Evolutionary conservation across 1,140 invertebrate species (phyloP), one percentile per base, ranked within the genome.

Genomic region (Forficula auricularia): DNA sequence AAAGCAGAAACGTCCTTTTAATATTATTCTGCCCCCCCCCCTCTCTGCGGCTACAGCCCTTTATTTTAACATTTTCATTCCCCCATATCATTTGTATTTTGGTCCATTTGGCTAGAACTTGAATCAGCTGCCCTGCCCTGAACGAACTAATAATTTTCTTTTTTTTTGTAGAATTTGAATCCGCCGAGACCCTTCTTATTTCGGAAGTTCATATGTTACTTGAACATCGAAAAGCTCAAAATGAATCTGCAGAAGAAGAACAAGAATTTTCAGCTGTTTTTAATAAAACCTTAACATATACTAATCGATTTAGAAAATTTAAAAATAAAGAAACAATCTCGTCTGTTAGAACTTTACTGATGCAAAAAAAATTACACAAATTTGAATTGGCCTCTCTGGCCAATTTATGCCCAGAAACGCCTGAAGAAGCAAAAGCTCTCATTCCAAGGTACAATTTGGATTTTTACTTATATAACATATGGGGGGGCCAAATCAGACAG

Each of bases 241-340:
- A 96, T 64, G 92, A 99, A 65, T 90, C 80, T 40, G 88, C 90
- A 1, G 95, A 98, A 59, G 95, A 98, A 51, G 94, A 97, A 58
- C 91, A 96, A 63, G 89, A 96, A 64, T 81, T 98, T 55, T 94
- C 90, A 0, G 92, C 98, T 62, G 91, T 98, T 14, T 99, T 99
- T 56, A 84, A 91, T 72, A 98, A 98, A 62, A 98, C 91, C 1
- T 66, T 94, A 2, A 91, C 88, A 38, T 98, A 98, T 54, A 94
- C 90, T 19, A 83, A 92, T 54, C 72, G 91, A 52, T 98, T 98
- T 61, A 74, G 85, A 16, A 91, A 94, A 57, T 97, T 98, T 60
- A 96, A 95, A 61, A 98, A 97, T 57, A 86, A 94, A 57, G 94
- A 98, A 65, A 97, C 91, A 6, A 98, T 99, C 44, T 74, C 85